These are phyloP conservation scores for Aphis gossypii DNA, from an alignment of 1,140 invertebrate species.

Conservation along the genomic window DNA sequence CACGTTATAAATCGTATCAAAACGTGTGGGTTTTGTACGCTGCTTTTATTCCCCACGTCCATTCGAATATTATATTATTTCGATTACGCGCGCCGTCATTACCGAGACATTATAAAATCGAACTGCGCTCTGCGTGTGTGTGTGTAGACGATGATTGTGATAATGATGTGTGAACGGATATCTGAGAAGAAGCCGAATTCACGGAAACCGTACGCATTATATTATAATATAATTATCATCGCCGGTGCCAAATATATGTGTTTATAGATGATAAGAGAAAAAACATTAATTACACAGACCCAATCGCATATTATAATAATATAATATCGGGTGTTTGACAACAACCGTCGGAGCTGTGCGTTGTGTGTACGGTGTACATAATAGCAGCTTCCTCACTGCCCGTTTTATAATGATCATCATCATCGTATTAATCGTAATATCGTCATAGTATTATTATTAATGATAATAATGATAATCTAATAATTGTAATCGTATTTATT, in stretches of 20 bases:
- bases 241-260: slow-evolving; percentile 11
- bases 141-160: neutral
- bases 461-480: neutral
- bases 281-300: neutral
- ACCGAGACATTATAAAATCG: neutral
- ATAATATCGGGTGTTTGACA: neutral
- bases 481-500: neutral
- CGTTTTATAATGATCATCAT: neutral
- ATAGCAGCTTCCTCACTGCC: too few relatives aligned
- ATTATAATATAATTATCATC: slow-evolving; percentile 6
- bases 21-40: too few relatives aligned
- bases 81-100: neutral
- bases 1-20: too few relatives aligned
- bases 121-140: neutral
- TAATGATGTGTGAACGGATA: neutral
- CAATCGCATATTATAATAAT: neutral
- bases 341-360: neutral
- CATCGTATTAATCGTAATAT: too few relatives aligned
- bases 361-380: neutral
- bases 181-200: slow-evolving; percentile 17
- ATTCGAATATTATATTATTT: neutral
- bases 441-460: neutral
- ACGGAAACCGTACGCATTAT: slow-evolving; percentile 13
- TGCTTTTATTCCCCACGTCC: too few relatives aligned
- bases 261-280: neutral